phyloP scores from a whole-genome alignment of 2,888 invertebrate genomes.

The Noctua janthina region DNA sequence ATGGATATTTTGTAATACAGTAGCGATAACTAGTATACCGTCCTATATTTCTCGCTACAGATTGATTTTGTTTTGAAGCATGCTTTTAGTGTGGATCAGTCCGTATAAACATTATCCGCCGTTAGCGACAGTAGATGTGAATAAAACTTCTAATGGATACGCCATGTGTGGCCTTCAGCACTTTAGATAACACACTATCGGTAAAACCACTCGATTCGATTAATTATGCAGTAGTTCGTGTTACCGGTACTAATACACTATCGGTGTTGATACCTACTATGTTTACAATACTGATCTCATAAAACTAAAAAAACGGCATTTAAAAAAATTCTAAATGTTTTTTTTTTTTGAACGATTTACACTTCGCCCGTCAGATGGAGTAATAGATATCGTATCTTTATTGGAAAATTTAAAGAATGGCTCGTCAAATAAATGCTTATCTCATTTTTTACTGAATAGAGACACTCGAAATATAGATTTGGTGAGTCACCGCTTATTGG shows the following conservation, averaged over 20 bases:
- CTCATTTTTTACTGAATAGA: no score
- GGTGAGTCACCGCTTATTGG: no score
- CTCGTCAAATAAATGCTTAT: neutral
- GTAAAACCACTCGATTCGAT: constrained; percentile 38
- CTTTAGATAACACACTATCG: constrained; percentile 46
- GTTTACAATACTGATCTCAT: neutral
- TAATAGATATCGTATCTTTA: no score
- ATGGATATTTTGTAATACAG: no score
- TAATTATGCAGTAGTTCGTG: constrained; percentile 20
- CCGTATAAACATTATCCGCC: neutral
- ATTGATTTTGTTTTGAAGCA: neutral
- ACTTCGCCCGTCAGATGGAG: neutral
- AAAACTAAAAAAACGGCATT: neutral
- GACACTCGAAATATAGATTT: no score
- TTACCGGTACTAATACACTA: neutral
- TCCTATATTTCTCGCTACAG: neutral
- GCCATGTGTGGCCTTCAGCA: constrained; percentile 49
- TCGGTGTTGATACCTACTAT: no score
- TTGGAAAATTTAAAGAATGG: neutral
- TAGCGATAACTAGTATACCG: neutral
- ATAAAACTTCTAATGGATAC: constrained; percentile 34
- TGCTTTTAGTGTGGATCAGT: constrained; percentile 24
- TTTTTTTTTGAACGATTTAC: neutral
- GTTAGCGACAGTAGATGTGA: constrained; percentile 10
- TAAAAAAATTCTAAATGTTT: neutral